A percentile compares a stretch with the other conserved stretches of the same genome.
phyloP scores from a whole-genome alignment of 2,797 vertebrate genomes.

The Lagorchestes hirsutus region DNA sequence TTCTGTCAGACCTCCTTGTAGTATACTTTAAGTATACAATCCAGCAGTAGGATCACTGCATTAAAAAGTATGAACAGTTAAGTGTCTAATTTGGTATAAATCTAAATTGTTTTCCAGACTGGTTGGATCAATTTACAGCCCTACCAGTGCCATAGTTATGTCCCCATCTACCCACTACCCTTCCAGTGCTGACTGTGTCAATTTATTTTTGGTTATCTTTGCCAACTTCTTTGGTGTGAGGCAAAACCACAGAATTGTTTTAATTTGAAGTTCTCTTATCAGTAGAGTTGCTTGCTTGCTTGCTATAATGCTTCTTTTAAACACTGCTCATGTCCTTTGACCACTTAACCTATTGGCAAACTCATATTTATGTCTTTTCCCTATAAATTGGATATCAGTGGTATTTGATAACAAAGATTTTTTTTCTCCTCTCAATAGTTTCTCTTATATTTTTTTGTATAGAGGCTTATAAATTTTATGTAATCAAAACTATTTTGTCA shows the following conservation, averaged over 20 bases:
- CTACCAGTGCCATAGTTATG: background rate
- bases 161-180: background rate
- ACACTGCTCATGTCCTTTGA: background rate
- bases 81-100: background rate
- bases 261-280: background rate
- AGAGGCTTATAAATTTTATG: background rate
- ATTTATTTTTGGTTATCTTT: slow-evolving; percentile 4
- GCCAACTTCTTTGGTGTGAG: background rate
- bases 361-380: background rate
- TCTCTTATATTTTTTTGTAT: background rate
- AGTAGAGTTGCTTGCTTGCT: background rate
- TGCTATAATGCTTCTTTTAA: background rate
- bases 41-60: background rate
- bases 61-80: background rate
- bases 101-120: background rate
- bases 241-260: background rate
- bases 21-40: background rate
- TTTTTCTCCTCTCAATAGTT: background rate
- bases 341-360: background rate
- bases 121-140: background rate
- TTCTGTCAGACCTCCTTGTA: background rate
- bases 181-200: background rate
- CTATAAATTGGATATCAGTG: background rate
- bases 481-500: background rate
- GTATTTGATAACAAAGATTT: background rate